Evolutionary conservation across 2,113 vertebrate genomes (phyloP).

Genomic region (Marmota monax): DNA sequence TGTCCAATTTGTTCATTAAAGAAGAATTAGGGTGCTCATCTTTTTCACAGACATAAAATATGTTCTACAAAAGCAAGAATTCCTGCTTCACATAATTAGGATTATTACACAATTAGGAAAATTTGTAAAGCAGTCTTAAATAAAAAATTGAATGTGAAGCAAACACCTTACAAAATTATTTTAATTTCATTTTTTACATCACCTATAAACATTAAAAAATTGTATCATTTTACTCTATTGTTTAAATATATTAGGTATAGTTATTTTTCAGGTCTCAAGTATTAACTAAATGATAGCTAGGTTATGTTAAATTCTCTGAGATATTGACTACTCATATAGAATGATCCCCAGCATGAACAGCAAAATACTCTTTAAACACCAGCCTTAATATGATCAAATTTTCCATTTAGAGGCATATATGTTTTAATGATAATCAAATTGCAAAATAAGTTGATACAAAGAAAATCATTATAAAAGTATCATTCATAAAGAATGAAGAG

Average conservation of each 20-base stretch:
- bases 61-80: background rate
- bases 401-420: background rate
- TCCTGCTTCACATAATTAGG: too few relatives aligned
- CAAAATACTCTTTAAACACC: background rate
- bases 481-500: background rate
- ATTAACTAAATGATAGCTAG: background rate
- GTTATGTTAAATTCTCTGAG: background rate
- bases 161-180: background rate
- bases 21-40: background rate
- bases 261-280: background rate
- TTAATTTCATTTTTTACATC: background rate
- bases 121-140: background rate
- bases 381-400: background rate
- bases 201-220: background rate
- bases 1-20: background rate
- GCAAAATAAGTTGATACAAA: background rate
- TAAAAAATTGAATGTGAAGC: background rate
- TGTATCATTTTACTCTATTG: background rate
- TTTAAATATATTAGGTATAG: background rate
- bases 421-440: background rate
- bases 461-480: background rate
- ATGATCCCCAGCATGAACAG: background rate
- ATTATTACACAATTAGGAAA: too few relatives aligned
- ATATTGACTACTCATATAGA: background rate
- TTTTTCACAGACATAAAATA: background rate